Conservation (phyloP, 1,140 invertebrate genomes). For the Venturia canescens region DNA sequence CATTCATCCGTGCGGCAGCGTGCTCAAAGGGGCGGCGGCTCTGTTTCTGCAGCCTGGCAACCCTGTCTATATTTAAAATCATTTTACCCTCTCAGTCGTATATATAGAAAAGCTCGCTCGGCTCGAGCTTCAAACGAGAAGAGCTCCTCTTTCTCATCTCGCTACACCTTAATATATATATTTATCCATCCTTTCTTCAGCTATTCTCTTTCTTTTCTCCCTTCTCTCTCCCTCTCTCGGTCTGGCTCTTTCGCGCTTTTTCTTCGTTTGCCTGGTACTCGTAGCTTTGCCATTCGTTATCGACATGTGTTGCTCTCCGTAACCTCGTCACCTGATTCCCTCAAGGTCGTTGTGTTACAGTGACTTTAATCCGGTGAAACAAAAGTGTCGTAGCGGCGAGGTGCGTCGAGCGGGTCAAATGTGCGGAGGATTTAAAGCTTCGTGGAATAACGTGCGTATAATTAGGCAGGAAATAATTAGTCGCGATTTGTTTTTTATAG, state of each 20-base stretch:
- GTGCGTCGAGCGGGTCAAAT: background rate
- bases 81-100: constrained; percentile 55
- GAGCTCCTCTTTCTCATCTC: constrained; percentile 47
- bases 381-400: background rate
- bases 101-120: background rate
- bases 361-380: background rate
- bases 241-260: constrained; percentile 39
- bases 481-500: too few species aligned
- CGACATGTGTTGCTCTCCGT: constrained; percentile 39
- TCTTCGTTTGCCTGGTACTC: constrained; percentile 26
- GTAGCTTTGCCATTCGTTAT: background rate
- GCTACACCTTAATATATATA: constrained; percentile 23
- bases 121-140: constrained; percentile 12
- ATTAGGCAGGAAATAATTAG: too few species aligned
- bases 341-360: constrained; percentile 2
- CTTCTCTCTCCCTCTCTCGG: constrained; percentile 30
- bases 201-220: constrained; percentile 19
- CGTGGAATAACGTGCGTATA: too few species aligned
- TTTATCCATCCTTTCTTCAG: constrained; percentile 31
- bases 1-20: constrained; percentile 61
- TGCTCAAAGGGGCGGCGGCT: constrained; percentile 75
- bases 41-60: constrained; percentile 76
- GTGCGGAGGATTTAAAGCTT: background rate
- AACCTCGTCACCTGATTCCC: background rate
- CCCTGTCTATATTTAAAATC: constrained; percentile 77